These are phyloP conservation scores for Netelia fuscicornis DNA, from an alignment of 2,888 invertebrate genomes.

Conservation along the genomic window DNA sequence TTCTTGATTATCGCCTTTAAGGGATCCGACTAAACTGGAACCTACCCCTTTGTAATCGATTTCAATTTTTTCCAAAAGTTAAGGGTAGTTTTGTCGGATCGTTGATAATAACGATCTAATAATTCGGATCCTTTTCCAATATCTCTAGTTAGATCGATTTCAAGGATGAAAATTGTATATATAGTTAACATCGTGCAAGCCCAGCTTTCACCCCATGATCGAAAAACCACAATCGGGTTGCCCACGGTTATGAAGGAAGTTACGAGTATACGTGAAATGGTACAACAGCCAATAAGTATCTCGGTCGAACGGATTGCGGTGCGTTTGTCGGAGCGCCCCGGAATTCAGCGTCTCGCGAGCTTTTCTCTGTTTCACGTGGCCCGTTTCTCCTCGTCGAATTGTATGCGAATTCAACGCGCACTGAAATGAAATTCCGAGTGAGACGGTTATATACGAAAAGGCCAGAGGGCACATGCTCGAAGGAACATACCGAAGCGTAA, in stretches of 20 bases:
- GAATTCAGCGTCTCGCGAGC: conserved; percentile 15
- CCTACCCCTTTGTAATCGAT: too few species aligned
- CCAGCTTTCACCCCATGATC: too few species aligned
- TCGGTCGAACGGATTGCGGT: conserved; percentile 32
- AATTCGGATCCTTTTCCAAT: too few species aligned
- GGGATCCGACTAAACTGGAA: too few species aligned
- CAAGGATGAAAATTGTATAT: too few species aligned
- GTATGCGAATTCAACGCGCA: conserved; percentile 43
- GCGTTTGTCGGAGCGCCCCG: conserved; percentile 33
- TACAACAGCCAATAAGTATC: conserved; percentile 26
- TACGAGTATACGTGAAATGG: background rate
- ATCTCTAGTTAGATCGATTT: too few species aligned
- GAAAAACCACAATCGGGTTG: background rate
- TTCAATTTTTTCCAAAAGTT: too few species aligned
- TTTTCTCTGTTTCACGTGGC: conserved; percentile 3
- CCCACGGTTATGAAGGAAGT: background rate
- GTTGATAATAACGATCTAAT: too few species aligned
- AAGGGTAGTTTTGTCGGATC: too few species aligned
- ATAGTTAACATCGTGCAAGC: too few species aligned
- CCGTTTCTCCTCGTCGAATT: conserved; percentile 25
- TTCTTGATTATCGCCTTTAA: too few species aligned
- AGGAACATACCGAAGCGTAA: conserved; percentile 45
- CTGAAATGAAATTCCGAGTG: conserved; percentile 53
- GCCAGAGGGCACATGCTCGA: conserved; percentile 38
- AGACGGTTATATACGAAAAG: conserved; percentile 28